Evolutionary conservation across 2,113 vertebrate genomes (phyloP).

Genomic region (Stegastes partitus): DNA sequence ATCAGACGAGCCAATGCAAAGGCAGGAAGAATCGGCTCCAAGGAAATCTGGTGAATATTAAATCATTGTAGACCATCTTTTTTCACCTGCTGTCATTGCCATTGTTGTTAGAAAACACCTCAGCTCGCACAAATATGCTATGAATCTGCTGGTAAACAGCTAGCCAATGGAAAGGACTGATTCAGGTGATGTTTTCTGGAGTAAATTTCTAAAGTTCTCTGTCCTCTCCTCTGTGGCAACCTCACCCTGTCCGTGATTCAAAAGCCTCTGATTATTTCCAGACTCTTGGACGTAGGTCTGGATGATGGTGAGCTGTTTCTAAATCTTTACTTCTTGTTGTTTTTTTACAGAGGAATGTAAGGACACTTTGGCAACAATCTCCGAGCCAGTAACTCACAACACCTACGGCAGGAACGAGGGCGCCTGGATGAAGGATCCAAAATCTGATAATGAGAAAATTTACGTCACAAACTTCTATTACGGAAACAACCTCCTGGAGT

Average conservation of each 20-base stretch:
- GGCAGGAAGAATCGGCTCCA: slow-evolving; percentile 44
- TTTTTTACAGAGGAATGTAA: slow-evolving; percentile 91
- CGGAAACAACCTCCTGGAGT: slow-evolving; percentile 95
- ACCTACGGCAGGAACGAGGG: slow-evolving; percentile 93
- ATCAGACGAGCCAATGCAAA: slow-evolving; percentile 52
- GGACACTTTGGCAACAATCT: slow-evolving; percentile 95
- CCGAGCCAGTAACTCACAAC: slow-evolving; percentile 94
- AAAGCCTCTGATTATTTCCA: slow-evolving; percentile 62
- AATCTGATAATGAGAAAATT: slow-evolving; percentile 90
- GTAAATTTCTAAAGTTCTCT: neutral
- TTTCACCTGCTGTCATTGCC: neutral
- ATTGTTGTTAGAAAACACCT: neutral
- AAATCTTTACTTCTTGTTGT: slow-evolving; percentile 16
- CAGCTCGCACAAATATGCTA: neutral
- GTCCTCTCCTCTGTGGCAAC: neutral
- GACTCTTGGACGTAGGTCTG: slow-evolving; percentile 40
- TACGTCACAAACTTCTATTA: slow-evolving; percentile 97
- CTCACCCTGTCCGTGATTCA: slow-evolving; percentile 34
- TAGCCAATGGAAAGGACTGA: neutral
- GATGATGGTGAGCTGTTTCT: slow-evolving; percentile 33
- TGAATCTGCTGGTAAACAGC: neutral
- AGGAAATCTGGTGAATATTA: slow-evolving; percentile 68
- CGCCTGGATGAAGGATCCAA: slow-evolving; percentile 98
- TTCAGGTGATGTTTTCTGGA: neutral
- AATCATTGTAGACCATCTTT: neutral